Conservation (phyloP, 2,113 vertebrate species). For the Tragelaphus scriptus region DNA sequence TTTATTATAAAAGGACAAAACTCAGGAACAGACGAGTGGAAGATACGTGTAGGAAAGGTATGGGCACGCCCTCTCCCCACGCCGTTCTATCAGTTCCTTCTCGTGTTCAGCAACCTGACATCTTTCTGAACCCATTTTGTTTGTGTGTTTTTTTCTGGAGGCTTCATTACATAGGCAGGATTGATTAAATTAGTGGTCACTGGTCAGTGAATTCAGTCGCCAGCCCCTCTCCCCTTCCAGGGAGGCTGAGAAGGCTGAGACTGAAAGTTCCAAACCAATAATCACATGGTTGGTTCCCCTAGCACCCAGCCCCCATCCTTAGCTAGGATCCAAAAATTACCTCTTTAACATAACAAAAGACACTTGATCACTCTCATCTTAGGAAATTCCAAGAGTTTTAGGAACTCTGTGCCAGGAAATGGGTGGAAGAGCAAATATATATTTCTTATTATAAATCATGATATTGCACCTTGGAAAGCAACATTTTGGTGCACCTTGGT, state of each 20-base stretch:
- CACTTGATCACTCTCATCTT: background rate
- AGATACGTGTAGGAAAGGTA: background rate
- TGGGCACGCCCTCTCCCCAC: background rate
- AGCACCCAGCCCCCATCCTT: background rate
- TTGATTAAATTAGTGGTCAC: background rate
- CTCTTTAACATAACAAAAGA: background rate
- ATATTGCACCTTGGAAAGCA: background rate
- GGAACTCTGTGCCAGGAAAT: background rate
- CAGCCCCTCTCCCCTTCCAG: background rate
- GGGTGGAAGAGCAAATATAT: background rate
- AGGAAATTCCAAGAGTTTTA: background rate
- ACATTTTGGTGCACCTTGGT: too few relatives aligned
- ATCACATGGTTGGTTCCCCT: background rate
- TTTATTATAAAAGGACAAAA: background rate
- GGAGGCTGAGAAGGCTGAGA: background rate
- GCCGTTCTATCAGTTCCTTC: background rate
- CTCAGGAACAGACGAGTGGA: background rate
- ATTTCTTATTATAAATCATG: background rate
- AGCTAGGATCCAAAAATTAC: background rate
- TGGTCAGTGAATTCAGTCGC: background rate
- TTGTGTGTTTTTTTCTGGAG: background rate
- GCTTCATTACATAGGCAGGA: background rate
- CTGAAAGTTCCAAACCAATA: background rate
- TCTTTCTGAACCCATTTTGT: background rate
- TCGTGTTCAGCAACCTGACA: background rate